phyloP scores from a whole-genome alignment of 2,113 vertebrate species.

The Oncorhynchus mykiss region DNA sequence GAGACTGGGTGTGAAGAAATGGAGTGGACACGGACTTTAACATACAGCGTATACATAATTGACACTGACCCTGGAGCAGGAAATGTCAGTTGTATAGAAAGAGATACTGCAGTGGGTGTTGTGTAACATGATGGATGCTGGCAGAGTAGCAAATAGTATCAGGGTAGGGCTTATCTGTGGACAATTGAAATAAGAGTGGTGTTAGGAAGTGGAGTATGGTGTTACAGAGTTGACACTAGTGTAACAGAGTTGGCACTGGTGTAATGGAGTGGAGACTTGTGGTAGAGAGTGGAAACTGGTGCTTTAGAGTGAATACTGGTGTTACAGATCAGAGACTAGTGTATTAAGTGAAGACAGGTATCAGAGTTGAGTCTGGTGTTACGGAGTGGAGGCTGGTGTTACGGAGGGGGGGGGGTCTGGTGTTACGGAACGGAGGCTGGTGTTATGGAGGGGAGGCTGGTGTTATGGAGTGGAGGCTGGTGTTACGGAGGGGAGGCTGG shows the following conservation, averaged over 20 bases:
- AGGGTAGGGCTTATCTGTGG: background rate
- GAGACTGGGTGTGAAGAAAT: too few species aligned
- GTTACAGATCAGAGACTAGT: background rate
- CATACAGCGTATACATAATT: too few species aligned
- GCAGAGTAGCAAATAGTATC: background rate
- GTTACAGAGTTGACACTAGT: background rate
- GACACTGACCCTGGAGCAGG: too few species aligned
- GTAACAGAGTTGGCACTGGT: background rate
- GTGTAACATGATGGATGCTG: background rate
- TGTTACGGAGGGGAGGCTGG: background rate
- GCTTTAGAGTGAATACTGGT: background rate
- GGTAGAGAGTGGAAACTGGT: background rate
- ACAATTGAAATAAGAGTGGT: background rate
- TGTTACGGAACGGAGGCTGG: background rate
- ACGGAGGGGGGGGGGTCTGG: background rate
- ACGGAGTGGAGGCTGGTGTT: background rate
- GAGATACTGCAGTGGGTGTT: too few species aligned
- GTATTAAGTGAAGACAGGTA: background rate
- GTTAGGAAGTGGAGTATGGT: background rate
- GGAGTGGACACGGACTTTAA: too few species aligned
- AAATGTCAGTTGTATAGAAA: too few species aligned
- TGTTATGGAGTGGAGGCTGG: background rate
- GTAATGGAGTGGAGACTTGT: background rate
- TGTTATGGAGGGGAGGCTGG: background rate
- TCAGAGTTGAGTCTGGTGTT: background rate